Evolutionary conservation across 2,888 invertebrate genomes (phyloP), one percentile per base, ranked within the genome.

Genomic region (Cybosia mesomella): DNA sequence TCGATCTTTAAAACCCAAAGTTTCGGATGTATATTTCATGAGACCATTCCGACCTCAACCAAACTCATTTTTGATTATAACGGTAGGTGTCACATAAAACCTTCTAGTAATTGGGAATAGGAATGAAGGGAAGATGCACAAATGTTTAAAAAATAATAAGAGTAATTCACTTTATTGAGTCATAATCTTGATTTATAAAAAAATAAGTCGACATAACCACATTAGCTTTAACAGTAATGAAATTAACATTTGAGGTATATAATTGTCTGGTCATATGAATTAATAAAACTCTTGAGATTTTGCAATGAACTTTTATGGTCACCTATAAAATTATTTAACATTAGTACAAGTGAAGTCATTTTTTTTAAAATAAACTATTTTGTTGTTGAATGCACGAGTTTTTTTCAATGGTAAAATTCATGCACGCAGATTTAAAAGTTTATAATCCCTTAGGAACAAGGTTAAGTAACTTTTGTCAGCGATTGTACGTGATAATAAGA

Each of bases 121-220:
- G 13, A 55, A 24, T 55, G 4, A 13, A 24, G 10, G 24, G 22
- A 13, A 18, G 15, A 43, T 8, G 11, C 8, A 36, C 13, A 67
- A 36, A 22, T n/a, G n/a, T 28, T n/a, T 10, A 66, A 59, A 60
- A 24, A 64, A 24, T 58, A 10, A 7, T 57, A 54, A 57, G 55
- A 62, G n/a, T 66, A 72, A 72, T 69, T 62, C 66, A 79, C 66
- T 78, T 79, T 78, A 78, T 68, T 78, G 66, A 68, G 63, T 71
- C 76, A 76, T 76, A 77, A 72, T 81, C 63, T 73, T 76, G 73
- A 75, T 81, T 77, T 76, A 69, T 64, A 72, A 76, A 73, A 34
- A 78, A 77, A 71, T 66, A 79, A 63, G 68, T 73, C 61, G 67
- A 72, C 66, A 60, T 64, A 73, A 68, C 49, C 57, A 64, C 58